A percentile compares a stretch with the other conserved stretches of the same genome.
These are phyloP conservation scores for Tragopan temminckii DNA, from an alignment of 2,797 vertebrate species.

Conservation along the genomic window DNA sequence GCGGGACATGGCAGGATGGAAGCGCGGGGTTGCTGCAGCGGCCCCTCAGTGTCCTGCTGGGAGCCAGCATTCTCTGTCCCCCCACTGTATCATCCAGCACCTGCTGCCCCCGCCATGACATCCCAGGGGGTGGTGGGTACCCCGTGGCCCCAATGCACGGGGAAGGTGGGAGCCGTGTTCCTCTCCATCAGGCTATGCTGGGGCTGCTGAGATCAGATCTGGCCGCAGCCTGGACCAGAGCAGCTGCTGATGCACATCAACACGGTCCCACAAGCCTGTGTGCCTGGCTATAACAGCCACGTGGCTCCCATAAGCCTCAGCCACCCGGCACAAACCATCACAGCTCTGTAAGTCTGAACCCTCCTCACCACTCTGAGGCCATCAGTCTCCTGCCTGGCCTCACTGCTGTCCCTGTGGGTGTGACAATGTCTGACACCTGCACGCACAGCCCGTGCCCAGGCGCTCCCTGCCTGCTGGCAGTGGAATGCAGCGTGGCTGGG, in stretches of 20 bases:
- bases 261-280: rapidly evolving
- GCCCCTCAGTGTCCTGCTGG: neutral
- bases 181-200: neutral
- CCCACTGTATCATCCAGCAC: neutral
- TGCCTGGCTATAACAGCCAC: neutral
- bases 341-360: neutral
- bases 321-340: neutral
- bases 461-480: rapidly evolving
- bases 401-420: neutral
- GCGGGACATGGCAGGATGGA: neutral
- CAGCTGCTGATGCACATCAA: neutral
- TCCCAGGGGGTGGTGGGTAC: neutral
- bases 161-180: neutral
- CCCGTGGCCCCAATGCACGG: rapidly evolving
- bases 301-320: neutral
- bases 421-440: rapidly evolving
- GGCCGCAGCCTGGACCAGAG: neutral
- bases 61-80: neutral
- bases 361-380: rapidly evolving
- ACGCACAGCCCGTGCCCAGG: rapidly evolving
- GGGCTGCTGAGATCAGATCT: neutral
- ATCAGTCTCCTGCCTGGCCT: neutral
- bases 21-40: neutral
- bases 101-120: neutral
- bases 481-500: neutral